These are phyloP conservation scores for Cephus pygmeus DNA, from an alignment of 2,888 invertebrate genomes.

Conservation along the genomic window DNA sequence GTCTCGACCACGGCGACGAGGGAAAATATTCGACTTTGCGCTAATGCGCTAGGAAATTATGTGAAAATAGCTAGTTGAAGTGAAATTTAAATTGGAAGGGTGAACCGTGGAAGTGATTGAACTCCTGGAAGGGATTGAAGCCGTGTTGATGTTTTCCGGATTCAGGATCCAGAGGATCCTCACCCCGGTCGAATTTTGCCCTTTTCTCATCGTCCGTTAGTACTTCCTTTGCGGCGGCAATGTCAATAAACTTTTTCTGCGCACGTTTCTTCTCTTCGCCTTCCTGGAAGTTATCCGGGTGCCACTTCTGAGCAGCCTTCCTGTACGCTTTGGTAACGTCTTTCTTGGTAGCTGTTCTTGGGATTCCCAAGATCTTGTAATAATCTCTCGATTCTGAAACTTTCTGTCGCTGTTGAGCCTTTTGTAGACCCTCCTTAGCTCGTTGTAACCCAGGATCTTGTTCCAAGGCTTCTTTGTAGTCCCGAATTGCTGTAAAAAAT, in stretches of 20 bases:
- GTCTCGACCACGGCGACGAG: not conserved
- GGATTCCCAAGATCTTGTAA: conserved; percentile 95
- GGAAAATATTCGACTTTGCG: not conserved
- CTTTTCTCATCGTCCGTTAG: conserved; percentile 91
- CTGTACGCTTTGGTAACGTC: conserved; percentile 97
- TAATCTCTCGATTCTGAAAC: conserved; percentile 94
- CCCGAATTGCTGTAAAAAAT: conserved; percentile 77
- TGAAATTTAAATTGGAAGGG: conserved; percentile 98
- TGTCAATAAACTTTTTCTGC: conserved; percentile 97
- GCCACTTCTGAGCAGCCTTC: conserved; percentile 98
- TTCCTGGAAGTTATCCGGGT: conserved; percentile 92
- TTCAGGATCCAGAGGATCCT: conserved; percentile 98
- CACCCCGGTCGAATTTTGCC: conserved; percentile 92
- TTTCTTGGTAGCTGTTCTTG: conserved; percentile 88
- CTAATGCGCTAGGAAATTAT: not conserved
- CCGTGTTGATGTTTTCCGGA: conserved; percentile 73
- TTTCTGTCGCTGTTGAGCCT: conserved; percentile 92
- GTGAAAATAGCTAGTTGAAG: conserved; percentile 76
- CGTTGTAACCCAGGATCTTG: conserved; percentile 81
- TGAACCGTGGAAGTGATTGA: conserved; percentile 80
- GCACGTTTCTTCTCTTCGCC: conserved; percentile 93
- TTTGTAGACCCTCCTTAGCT: conserved; percentile 89
- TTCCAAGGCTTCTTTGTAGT: conserved; percentile 87
- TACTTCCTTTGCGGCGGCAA: conserved; percentile 99
- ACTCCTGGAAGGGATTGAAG: conserved; percentile 78